Conservation (phyloP, 2,888 invertebrate species). For the Pyrochroa serraticornis region DNA sequence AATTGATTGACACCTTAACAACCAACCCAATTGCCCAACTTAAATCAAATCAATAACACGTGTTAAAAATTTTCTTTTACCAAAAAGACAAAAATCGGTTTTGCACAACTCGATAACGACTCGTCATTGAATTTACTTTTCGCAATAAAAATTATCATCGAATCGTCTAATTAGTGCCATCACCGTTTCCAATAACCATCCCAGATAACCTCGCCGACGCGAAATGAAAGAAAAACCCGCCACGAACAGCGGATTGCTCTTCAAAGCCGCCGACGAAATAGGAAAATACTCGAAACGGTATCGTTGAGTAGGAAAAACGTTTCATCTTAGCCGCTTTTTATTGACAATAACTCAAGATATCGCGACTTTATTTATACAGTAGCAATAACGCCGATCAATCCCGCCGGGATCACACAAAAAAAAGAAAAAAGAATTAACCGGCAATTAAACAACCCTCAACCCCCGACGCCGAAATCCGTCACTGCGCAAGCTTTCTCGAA, state of each 20-base stretch:
- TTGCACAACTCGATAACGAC: neutral
- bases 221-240: slow-evolving; percentile 6
- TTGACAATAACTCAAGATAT: slow-evolving; percentile 28
- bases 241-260: neutral
- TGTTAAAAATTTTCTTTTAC: neutral
- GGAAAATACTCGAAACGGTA: slow-evolving; percentile 12
- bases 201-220: neutral
- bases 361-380: slow-evolving; percentile 34
- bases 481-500: slow-evolving; percentile 37
- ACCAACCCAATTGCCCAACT: no score
- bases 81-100: no score
- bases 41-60: no score
- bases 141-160: neutral
- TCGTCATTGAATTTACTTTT: neutral
- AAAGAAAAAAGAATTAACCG: no score
- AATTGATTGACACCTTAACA: no score
- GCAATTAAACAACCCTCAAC: no score
- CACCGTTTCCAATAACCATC: neutral
- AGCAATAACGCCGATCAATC: slow-evolving; percentile 32
- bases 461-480: neutral
- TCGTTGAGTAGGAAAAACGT: neutral
- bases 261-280: slow-evolving; percentile 10
- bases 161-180: neutral
- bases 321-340: slow-evolving; percentile 19
- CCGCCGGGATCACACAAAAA: no score